Percentiles rank a stretch among this genome's conserved stretches.
phyloP scores from a whole-genome alignment of 2,888 invertebrate species.

The Acronicta alni region DNA sequence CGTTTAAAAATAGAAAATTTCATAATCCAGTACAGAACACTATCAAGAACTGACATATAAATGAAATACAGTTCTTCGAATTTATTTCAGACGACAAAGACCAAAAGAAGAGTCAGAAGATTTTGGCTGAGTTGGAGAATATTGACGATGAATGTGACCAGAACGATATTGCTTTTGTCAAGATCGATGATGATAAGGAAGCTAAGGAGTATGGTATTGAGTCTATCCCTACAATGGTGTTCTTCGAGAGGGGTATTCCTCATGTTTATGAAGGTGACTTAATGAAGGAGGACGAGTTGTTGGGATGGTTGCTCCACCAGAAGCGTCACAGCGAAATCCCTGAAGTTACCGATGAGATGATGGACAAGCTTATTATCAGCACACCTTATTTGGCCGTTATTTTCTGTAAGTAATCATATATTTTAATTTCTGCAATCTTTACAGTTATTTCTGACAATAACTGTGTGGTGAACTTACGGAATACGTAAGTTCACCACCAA shows the following conservation, averaged over 20 bases:
- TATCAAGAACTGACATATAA: constrained; percentile 85
- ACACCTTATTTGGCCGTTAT: constrained; percentile 95
- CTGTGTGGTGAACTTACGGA: too few relatives aligned
- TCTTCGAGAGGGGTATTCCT: constrained; percentile 93
- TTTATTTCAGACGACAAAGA: constrained; percentile 94
- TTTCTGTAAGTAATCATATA: constrained; percentile 92
- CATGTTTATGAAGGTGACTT: constrained; percentile 95
- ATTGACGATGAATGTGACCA: constrained; percentile 98
- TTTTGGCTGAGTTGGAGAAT: constrained; percentile 95
- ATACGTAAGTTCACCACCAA: too few relatives aligned
- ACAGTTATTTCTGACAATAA: too few relatives aligned
- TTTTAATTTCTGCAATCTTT: too few relatives aligned
- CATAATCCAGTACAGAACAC: constrained; percentile 64
- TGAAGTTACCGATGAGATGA: constrained; percentile 97
- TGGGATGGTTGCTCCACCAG: constrained; percentile 97
- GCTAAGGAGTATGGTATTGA: constrained; percentile 97
- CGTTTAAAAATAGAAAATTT: constrained; percentile 56
- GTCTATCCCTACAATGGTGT: constrained; percentile 94
- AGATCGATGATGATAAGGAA: constrained; percentile 96
- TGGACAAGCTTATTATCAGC: constrained; percentile 95
- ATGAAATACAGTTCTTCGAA: constrained; percentile 85
- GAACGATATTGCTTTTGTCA: constrained; percentile 97
- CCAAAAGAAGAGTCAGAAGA: constrained; percentile 96
- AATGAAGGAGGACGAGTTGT: constrained; percentile 96
- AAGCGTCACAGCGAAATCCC: constrained; percentile 97